Evolutionary conservation across 2,113 vertebrate genomes (phyloP).

Genomic region (Australoheros scitulus): DNA sequence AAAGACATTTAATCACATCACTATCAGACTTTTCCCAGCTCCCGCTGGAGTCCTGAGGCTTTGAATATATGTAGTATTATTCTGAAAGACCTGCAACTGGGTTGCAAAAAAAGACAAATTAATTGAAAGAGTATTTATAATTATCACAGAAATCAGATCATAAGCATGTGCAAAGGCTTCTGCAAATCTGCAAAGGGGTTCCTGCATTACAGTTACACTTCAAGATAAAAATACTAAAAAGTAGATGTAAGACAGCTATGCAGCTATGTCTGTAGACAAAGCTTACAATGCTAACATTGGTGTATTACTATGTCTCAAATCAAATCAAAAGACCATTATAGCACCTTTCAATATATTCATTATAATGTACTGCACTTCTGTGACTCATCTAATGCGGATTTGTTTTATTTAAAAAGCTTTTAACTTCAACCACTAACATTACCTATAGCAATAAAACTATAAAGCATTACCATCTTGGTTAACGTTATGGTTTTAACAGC

Average conservation of each 20-base stretch:
- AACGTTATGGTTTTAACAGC: not conserved
- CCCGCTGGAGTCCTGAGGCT: not conserved
- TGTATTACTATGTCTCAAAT: not conserved
- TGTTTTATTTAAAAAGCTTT: constrained; percentile 12
- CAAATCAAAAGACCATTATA: not conserved
- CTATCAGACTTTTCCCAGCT: not conserved
- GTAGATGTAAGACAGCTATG: too few species aligned
- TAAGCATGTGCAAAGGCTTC: not conserved
- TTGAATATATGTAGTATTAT: not conserved
- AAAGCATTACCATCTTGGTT: not conserved
- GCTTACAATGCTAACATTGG: not conserved
- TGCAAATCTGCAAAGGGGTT: not conserved
- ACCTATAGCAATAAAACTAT: not conserved
- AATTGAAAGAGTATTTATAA: not conserved
- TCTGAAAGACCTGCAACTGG: not conserved
- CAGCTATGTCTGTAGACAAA: not conserved
- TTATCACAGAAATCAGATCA: not conserved
- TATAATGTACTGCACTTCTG: not conserved
- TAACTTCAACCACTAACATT: not conserved
- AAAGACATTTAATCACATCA: not conserved
- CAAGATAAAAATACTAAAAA: too few species aligned
- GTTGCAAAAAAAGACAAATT: not conserved
- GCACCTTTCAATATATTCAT: not conserved
- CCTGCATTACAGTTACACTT: not conserved
- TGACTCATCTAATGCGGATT: not conserved